Evolutionary conservation across 2,888 invertebrate genomes (phyloP), one percentile per base, ranked within the genome.

Genomic region (Smittia sp.): DNA sequence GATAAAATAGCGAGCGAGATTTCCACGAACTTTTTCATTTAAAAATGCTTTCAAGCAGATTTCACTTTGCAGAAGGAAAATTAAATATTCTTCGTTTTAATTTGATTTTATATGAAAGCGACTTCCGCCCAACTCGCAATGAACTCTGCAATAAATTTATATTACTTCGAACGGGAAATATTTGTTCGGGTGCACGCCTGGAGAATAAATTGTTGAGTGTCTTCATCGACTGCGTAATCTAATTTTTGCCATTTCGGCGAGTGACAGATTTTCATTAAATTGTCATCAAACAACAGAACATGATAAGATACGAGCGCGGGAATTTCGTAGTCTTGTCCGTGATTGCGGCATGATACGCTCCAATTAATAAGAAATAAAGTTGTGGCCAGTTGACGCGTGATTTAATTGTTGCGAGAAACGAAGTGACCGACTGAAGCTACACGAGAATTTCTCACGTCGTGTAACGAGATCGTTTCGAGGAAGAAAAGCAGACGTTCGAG

Each of bases 231-330:
- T 58, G n/a, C 18, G 13, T 22, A 22, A 58, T 58, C 58, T 58
- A 18, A 58, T 58, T 58, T 58, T 3, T 58, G 38, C 11, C 38
- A 38, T 58, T 58, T 22, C 58, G 22, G 22, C 58, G 65, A 65
- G 65, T 27, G 65, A 65, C 65, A 65, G 65, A n/a, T 65, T 65
- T 65, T 65, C 25, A 65, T 65, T 65, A 65, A 65, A 32, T 65
- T 65, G 65, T 65, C 22, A 58, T 65, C 25, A 27, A 27, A 65
- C 32, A 58, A 18, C 18, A 7, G 22, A 18, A 58, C 18, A 58
- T 58, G 58, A 58, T 58, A 46, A 46, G 46, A 46, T 46, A 46
- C 15, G 46, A 46, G 11, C 11, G 38, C 6, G 7, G 38, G 32
- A 32, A 32, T 32, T 32, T 9, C 32, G 32, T 32, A 32, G 3